Conservation (phyloP, 2,113 vertebrate genomes). For the Archilochus colubris region DNA sequence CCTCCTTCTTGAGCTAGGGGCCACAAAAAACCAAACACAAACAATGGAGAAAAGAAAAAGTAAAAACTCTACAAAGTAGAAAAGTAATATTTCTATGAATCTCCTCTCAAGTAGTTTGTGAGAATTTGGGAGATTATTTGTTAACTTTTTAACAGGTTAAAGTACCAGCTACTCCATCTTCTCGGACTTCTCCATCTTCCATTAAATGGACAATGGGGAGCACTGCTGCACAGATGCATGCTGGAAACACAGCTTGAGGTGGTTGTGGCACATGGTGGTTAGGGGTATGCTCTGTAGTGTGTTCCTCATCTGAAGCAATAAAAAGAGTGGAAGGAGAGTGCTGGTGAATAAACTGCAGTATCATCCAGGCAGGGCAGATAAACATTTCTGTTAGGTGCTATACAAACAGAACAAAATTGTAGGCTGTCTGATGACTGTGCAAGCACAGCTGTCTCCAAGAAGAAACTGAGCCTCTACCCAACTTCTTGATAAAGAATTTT, state of each 20-base stretch:
- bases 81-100: background rate
- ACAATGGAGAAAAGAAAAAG: background rate
- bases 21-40: background rate
- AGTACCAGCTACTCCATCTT: slow-evolving; percentile 95
- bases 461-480: background rate
- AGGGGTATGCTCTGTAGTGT: slow-evolving; percentile 93
- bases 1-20: background rate
- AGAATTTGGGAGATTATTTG: background rate
- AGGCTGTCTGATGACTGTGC: background rate
- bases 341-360: background rate
- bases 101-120: background rate
- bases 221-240: slow-evolving; percentile 97
- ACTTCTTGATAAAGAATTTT: background rate
- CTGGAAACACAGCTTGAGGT: slow-evolving; percentile 96
- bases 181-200: slow-evolving; percentile 97
- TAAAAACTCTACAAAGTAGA: background rate
- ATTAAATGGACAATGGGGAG: slow-evolving; percentile 97
- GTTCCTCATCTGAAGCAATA: slow-evolving; percentile 87
- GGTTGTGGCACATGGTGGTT: slow-evolving; percentile 95
- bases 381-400: background rate
- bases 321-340: background rate
- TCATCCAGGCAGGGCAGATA: background rate
- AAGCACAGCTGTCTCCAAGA: background rate
- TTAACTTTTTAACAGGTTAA: background rate
- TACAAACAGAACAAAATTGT: background rate